Base-by-base conservation (phyloP, 2,888 invertebrate species). In the Melanargia galathea region DNA sequence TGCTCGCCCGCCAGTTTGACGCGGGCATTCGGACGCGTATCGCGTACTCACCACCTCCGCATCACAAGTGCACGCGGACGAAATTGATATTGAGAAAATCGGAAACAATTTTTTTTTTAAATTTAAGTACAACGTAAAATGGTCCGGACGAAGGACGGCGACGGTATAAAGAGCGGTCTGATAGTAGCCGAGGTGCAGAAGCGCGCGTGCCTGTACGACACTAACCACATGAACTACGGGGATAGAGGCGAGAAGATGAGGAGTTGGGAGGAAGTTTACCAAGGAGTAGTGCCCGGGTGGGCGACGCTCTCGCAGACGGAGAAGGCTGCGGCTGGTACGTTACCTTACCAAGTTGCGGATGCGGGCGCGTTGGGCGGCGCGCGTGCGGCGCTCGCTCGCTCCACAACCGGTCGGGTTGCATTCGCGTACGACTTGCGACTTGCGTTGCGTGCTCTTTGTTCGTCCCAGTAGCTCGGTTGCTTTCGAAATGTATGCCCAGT, bases 401-500 rank as follows among this genome's bases (percentile, higher is more conserved):
- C 66, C 61, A 45, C 65, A 74, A 77, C 80, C 77, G 79, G 81
- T 77, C 83, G 83, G 71, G 54, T 79, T 77, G 78, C 80, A 78
- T 78, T 78, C 82, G 84, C 82, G 82, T 77, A 75, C 74, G 71
- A 79, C 76, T 82, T 88, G 89, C n/a, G n/a, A n/a, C n/a, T n/a
- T n/a, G n/a, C n/a, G n/a, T n/a, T n/a, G n/a, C 90, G 88, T 86
- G 84, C 78, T 87, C 89, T 89, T 89, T 90, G 87, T 88, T 84
- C 80, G 70, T 69, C 74, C 18, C 40, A 40, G 67, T 63, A 70
- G 79, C 71, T 73, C 73, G 72, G 71, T 77, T 81, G 85, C 87
- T 87, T 88, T 88, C 85, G 81, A 86, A 87, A 87, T 78, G 77
- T 22, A 20, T 79, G 81, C 74, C 75, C 76, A 78, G 78, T 80